Conservation (phyloP, 2,888 invertebrate genomes). For the Plebejus anna region DNA sequence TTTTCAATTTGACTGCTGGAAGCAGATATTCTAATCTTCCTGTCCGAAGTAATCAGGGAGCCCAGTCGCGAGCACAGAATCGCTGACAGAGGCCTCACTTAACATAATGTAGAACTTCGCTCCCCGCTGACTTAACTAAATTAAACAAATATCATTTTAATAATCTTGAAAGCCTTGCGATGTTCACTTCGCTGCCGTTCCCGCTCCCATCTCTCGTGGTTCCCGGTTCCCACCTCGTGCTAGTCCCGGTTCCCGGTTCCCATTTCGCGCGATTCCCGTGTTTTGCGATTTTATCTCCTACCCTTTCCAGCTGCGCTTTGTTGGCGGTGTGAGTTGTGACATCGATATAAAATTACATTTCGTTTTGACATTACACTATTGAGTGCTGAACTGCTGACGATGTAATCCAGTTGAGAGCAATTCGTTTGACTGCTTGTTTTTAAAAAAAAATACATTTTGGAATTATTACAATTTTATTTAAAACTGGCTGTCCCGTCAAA, state of each 20-base stretch:
- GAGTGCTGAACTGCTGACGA: neutral
- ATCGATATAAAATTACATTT: constrained; percentile 3
- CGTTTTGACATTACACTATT: neutral
- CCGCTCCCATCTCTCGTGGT: constrained; percentile 10
- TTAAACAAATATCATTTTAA: constrained; percentile 25
- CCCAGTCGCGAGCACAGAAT: neutral
- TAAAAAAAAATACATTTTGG: neutral
- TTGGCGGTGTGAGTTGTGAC: neutral
- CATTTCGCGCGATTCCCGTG: constrained; percentile 32
- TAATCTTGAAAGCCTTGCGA: constrained; percentile 23
- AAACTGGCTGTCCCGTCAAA: too few relatives aligned
- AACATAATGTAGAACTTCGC: neutral
- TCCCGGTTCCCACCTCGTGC: neutral
- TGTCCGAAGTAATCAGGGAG: neutral
- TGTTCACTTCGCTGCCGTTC: neutral
- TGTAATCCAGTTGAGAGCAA: neutral
- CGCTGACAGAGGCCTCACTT: constrained; percentile 5
- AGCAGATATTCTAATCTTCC: neutral
- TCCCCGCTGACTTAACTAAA: constrained; percentile 17
- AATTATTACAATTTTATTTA: too few relatives aligned
- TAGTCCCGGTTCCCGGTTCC: constrained; percentile 1
- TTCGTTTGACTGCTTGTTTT: too few relatives aligned
- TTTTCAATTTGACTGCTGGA: neutral
- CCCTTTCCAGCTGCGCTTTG: neutral
- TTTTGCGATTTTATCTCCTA: constrained; percentile 35